phyloP scores from a whole-genome alignment of 1,140 invertebrate species.

The Zeugodacus cucurbitae region DNA sequence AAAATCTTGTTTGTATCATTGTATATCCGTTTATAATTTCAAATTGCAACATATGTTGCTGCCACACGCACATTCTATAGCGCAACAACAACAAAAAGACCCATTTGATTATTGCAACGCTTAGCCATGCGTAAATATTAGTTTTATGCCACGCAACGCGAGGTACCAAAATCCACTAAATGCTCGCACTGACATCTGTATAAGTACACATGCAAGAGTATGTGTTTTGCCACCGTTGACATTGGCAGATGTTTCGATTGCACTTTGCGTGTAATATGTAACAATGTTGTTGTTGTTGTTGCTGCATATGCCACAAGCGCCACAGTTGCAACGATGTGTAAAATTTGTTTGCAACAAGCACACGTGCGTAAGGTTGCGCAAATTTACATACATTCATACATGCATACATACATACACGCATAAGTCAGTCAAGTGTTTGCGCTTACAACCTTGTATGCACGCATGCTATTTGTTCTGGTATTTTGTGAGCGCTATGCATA shows the following conservation, averaged over 20 bases:
- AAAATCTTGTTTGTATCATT: no score
- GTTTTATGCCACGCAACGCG: neutral
- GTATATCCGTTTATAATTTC: no score
- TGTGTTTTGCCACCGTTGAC: neutral
- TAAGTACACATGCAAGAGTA: neutral
- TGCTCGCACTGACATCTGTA: neutral
- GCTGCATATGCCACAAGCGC: neutral
- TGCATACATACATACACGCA: neutral
- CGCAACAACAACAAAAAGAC: neutral
- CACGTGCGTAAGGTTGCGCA: neutral
- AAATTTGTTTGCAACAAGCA: conserved; percentile 8
- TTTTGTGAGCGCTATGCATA: neutral
- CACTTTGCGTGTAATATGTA: neutral
- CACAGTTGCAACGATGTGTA: neutral
- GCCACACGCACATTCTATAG: neutral
- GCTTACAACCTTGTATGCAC: no score
- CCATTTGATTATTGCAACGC: neutral
- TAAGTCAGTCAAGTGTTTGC: neutral
- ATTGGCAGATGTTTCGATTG: conserved; percentile 11
- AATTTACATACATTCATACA: neutral
- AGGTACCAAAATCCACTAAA: neutral
- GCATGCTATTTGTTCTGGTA: neutral
- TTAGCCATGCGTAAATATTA: neutral
- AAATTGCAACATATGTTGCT: neutral
- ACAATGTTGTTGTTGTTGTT: neutral